phyloP scores from a whole-genome alignment of 2,113 vertebrate genomes.

The Tympanuchus pallidicinctus region DNA sequence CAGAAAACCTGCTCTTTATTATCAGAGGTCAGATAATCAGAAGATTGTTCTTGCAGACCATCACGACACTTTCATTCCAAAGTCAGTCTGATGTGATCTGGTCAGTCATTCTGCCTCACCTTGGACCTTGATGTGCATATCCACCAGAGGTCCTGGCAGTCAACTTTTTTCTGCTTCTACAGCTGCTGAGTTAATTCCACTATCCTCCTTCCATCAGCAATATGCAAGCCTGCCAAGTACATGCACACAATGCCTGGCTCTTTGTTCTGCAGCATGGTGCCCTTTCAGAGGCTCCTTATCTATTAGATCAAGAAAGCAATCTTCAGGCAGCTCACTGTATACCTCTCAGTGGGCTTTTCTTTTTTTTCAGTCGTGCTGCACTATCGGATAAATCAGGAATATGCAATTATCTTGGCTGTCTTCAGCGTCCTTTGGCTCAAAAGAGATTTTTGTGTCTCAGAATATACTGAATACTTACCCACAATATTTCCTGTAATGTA shows the following conservation, averaged over 20 bases:
- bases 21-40: not conserved
- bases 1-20: not conserved
- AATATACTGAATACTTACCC: not conserved
- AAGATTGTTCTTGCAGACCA: not conserved
- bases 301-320: not conserved
- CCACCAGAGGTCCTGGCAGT: not conserved
- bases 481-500: not conserved
- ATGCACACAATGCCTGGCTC: not conserved
- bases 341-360: not conserved
- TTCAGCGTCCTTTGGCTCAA: not conserved
- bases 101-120: not conserved
- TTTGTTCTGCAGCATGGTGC: not conserved
- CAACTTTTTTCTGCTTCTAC: not conserved
- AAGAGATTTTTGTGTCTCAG: not conserved
- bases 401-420: not conserved
- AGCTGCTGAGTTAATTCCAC: not conserved
- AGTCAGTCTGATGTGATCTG: not conserved
- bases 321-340: not conserved
- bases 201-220: not conserved
- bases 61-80: not conserved
- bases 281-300: not conserved
- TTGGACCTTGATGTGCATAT: not conserved
- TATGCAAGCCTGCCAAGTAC: not conserved
- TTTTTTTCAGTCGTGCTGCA: not conserved
- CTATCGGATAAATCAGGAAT: not conserved